These are phyloP conservation scores for Penaeus chinensis DNA, from an alignment of 1,140 invertebrate species.

Conservation along the genomic window DNA sequence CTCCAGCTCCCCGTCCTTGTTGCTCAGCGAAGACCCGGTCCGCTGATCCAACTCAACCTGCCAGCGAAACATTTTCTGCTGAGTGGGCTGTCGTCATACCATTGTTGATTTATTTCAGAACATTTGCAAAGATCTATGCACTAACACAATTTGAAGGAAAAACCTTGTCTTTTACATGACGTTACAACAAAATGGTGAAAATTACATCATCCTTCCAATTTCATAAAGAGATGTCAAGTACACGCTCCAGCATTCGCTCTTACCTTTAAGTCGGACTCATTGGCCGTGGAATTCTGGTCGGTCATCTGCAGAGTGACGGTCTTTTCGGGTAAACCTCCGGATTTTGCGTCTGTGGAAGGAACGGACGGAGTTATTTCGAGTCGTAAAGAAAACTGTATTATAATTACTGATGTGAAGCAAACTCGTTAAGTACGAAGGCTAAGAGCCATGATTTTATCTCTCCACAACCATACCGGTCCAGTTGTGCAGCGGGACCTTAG, in stretches of 20 bases:
- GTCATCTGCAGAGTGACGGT: slow-evolving; percentile 49
- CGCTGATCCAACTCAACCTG: slow-evolving; percentile 63
- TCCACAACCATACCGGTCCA: too few relatives aligned
- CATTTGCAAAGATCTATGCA: too few relatives aligned
- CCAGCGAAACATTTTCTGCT: not conserved
- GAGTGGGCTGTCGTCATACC: not conserved
- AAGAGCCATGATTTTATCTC: too few relatives aligned
- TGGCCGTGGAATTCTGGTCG: slow-evolving; percentile 55
- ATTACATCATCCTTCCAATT: too few relatives aligned
- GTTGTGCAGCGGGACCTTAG: not conserved
- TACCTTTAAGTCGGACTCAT: slow-evolving; percentile 60
- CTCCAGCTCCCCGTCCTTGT: slow-evolving; percentile 57
- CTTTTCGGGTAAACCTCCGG: slow-evolving; percentile 52
- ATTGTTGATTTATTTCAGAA: too few relatives aligned
- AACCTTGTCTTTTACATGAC: too few relatives aligned
- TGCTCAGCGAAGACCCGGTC: slow-evolving; percentile 63
- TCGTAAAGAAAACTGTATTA: too few relatives aligned
- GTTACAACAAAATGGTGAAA: too few relatives aligned
- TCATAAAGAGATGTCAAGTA: too few relatives aligned
- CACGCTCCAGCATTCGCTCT: not conserved
- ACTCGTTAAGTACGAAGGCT: too few relatives aligned
- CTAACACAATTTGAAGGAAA: too few relatives aligned
- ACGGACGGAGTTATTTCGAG: not conserved
- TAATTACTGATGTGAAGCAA: too few relatives aligned
- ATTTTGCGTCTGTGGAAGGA: slow-evolving; percentile 40